A percentile compares a stretch with the other conserved stretches of the same genome.
Conservation (phyloP, 2,113 vertebrate genomes). For the Ageneiosus marmoratus region DNA sequence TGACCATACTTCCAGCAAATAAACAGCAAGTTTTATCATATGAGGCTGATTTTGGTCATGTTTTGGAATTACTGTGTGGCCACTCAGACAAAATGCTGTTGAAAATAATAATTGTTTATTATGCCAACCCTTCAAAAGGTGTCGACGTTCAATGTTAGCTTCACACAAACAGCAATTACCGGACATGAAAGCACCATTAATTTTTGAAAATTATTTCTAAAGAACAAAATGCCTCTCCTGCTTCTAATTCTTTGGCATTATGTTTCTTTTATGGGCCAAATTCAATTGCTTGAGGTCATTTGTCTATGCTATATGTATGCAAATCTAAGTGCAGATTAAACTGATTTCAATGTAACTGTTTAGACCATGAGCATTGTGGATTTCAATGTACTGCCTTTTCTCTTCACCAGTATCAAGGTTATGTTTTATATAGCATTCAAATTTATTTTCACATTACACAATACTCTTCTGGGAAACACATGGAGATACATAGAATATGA, state of each 20-base stretch:
- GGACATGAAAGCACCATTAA: slow-evolving; percentile 42
- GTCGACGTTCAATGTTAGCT: slow-evolving; percentile 1
- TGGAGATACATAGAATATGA: slow-evolving; percentile 57
- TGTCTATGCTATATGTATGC: slow-evolving; percentile 74
- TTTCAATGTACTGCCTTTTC: slow-evolving; percentile 69
- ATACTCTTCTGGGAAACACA: slow-evolving; percentile 55
- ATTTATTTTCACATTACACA: slow-evolving; percentile 68
- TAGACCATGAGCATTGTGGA: slow-evolving; percentile 65
- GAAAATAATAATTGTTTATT: slow-evolving; percentile 19
- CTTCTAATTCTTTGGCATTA: slow-evolving; percentile 67
- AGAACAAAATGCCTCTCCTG: slow-evolving; percentile 64
- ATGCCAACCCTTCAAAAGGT: slow-evolving; percentile 14
- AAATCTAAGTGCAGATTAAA: slow-evolving; percentile 67
- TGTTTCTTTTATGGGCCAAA: slow-evolving; percentile 69
- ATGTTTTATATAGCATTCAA: slow-evolving; percentile 68
- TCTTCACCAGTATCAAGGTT: slow-evolving; percentile 73
- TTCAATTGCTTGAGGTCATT: slow-evolving; percentile 76
- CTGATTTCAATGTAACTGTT: slow-evolving; percentile 70
- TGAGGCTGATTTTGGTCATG: background rate
- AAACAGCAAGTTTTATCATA: background rate
- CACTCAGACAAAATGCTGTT: background rate
- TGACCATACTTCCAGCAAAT: slow-evolving; percentile 6
- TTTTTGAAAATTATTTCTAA: slow-evolving; percentile 68
- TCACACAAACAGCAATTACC: background rate
- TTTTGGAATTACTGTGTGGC: background rate